phyloP scores from a whole-genome alignment of 2,113 vertebrate genomes.

The Numida meleagris region DNA sequence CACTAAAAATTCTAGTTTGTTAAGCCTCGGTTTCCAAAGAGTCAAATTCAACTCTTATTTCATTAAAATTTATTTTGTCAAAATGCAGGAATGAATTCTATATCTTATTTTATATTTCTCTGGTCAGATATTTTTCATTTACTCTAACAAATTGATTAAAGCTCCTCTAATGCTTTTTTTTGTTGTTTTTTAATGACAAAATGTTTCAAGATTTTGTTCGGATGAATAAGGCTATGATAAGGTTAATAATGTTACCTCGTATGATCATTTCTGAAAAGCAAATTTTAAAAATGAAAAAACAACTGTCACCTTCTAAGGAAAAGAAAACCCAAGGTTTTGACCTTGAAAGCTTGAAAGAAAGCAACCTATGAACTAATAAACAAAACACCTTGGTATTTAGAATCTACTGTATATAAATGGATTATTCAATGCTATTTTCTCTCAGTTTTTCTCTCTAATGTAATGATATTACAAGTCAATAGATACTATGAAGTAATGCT shows the following conservation, averaged over 20 bases:
- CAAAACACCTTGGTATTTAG: not conserved
- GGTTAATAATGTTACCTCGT: not conserved
- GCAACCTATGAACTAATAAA: no score
- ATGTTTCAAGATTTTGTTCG: not conserved
- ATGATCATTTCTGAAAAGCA: no score
- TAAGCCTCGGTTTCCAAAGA: not conserved
- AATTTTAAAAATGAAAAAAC: not conserved
- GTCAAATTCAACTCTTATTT: not conserved
- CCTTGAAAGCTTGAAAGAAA: no score
- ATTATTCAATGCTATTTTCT: not conserved
- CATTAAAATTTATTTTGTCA: no score
- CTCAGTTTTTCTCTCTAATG: not conserved
- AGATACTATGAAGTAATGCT: not conserved
- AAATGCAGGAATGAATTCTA: no score
- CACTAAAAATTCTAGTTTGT: not conserved
- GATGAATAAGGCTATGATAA: not conserved
- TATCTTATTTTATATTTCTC: no score
- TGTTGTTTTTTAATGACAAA: no score
- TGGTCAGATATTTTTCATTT: no score
- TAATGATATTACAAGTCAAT: not conserved
- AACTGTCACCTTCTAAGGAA: not conserved
- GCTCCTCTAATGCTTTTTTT: no score
- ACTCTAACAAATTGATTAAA: not conserved
- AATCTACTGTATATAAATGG: fast-evolving
- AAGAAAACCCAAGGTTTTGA: not conserved